Conservation (phyloP, 2,888 invertebrate genomes). For the Stenichneumon culpator region DNA sequence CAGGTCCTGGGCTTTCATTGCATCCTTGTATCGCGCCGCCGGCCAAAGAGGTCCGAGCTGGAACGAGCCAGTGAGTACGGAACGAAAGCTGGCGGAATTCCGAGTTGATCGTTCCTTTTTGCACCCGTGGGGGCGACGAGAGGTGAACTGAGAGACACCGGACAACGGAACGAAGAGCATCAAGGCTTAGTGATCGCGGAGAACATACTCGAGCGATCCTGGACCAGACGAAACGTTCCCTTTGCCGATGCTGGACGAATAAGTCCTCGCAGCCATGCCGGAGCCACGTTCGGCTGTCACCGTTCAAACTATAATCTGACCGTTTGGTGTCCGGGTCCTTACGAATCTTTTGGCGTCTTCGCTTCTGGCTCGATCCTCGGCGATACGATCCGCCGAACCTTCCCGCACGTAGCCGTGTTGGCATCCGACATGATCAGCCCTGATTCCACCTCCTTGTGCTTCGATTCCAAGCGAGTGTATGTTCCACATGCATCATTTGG, state of each 20-base stretch:
- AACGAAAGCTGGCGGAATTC: slow-evolving; percentile 69
- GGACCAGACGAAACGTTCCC: slow-evolving; percentile 28
- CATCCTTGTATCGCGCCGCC: slow-evolving; percentile 62
- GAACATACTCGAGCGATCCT: slow-evolving; percentile 36
- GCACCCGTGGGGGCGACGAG: slow-evolving; percentile 35
- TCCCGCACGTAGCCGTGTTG: slow-evolving; percentile 53
- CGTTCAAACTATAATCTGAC: slow-evolving; percentile 24
- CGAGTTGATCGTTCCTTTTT: slow-evolving; percentile 64
- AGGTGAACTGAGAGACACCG: slow-evolving; percentile 30
- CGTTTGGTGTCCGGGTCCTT: slow-evolving; percentile 31
- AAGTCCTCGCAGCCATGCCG: slow-evolving; percentile 29
- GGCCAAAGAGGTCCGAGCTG: slow-evolving; percentile 58
- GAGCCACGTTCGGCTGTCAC: slow-evolving; percentile 32
- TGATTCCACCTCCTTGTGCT: neutral
- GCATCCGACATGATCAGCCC: slow-evolving; percentile 36
- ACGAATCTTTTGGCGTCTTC: slow-evolving; percentile 71
- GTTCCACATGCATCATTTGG: slow-evolving; percentile 76
- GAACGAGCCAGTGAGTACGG: slow-evolving; percentile 55
- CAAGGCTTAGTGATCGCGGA: slow-evolving; percentile 21
- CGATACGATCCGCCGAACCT: slow-evolving; percentile 20
- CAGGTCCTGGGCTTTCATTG: slow-evolving; percentile 57
- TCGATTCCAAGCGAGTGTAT: slow-evolving; percentile 17
- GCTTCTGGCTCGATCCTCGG: slow-evolving; percentile 24
- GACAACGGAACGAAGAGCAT: slow-evolving; percentile 39
- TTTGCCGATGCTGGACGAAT: slow-evolving; percentile 5